These are phyloP conservation scores for Notodonta dromedarius DNA, from an alignment of 2,888 invertebrate genomes.

Conservation along the genomic window DNA sequence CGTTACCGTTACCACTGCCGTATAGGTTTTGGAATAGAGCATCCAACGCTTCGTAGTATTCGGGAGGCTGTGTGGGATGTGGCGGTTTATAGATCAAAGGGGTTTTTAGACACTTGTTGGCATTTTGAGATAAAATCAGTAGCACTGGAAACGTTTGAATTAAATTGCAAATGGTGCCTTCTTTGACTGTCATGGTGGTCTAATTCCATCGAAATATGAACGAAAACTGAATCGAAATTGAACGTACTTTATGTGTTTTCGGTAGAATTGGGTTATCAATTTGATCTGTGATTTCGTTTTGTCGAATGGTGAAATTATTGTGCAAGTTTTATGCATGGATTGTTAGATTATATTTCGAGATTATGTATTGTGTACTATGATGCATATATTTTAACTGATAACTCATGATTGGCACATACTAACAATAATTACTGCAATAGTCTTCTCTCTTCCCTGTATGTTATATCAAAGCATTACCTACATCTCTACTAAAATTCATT, in stretches of 20 bases:
- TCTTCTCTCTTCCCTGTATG: too few species aligned
- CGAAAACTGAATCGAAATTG: slow-evolving; percentile 29
- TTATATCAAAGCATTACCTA: too few species aligned
- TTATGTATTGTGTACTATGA: neutral
- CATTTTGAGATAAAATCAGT: slow-evolving; percentile 71
- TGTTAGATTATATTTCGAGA: neutral
- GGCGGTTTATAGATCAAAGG: slow-evolving; percentile 73
- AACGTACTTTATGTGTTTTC: slow-evolving; percentile 11
- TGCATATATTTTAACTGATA: neutral
- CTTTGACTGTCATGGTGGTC: slow-evolving; percentile 63
- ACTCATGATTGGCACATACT: neutral
- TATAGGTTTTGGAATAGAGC: slow-evolving; percentile 61
- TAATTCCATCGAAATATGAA: slow-evolving; percentile 8
- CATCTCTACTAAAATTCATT: too few species aligned
- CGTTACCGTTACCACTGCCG: slow-evolving; percentile 41
- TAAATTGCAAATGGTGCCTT: slow-evolving; percentile 64
- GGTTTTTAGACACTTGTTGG: slow-evolving; percentile 66
- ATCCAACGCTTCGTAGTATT: slow-evolving; percentile 75
- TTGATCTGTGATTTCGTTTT: slow-evolving; percentile 38
- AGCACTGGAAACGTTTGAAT: slow-evolving; percentile 74
- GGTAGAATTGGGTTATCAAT: slow-evolving; percentile 43
- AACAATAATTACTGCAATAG: too few species aligned
- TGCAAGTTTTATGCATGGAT: slow-evolving; percentile 21
- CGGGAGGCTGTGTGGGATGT: slow-evolving; percentile 67
- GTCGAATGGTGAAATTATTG: slow-evolving; percentile 26